Conservation (phyloP, 2,113 vertebrate genomes). For the Equus przewalskii region DNA sequence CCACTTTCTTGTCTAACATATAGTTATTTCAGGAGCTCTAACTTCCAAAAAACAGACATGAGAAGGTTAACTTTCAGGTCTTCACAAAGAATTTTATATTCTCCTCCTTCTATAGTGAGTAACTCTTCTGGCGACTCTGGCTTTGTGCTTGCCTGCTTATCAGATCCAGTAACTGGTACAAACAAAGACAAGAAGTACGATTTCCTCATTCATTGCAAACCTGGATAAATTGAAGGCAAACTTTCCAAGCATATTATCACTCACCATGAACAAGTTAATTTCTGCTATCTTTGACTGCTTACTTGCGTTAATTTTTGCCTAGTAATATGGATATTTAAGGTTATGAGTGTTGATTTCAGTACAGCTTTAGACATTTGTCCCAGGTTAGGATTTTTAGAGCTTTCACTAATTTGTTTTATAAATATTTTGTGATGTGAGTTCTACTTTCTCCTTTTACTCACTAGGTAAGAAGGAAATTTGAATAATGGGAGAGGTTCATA, state of each 20-base stretch:
- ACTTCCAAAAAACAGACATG: not conserved
- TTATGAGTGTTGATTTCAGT: not conserved
- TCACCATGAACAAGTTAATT: not conserved
- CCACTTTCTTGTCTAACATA: not conserved
- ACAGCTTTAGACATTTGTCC: not conserved
- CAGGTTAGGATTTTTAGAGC: not conserved
- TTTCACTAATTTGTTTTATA: not conserved
- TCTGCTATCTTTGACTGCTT: not conserved
- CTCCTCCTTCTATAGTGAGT: not conserved
- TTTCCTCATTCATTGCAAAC: not conserved
- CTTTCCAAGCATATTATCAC: not conserved
- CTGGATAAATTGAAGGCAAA: not conserved
- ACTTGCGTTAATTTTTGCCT: not conserved
- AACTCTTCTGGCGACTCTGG: not conserved
- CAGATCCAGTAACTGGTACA: not conserved
- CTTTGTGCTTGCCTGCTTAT: not conserved
- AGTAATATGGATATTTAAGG: not conserved
- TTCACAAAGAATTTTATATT: not conserved
- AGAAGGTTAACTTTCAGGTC: not conserved
- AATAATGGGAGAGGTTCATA: not conserved
- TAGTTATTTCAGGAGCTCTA: not conserved
- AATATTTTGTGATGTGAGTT: not conserved
- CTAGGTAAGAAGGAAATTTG: not conserved
- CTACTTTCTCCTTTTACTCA: not conserved
- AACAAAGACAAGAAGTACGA: not conserved